Evolutionary conservation across 2,888 invertebrate species (phyloP), one percentile per base, ranked within the genome.

Genomic region (Drosophila prolongata): DNA sequence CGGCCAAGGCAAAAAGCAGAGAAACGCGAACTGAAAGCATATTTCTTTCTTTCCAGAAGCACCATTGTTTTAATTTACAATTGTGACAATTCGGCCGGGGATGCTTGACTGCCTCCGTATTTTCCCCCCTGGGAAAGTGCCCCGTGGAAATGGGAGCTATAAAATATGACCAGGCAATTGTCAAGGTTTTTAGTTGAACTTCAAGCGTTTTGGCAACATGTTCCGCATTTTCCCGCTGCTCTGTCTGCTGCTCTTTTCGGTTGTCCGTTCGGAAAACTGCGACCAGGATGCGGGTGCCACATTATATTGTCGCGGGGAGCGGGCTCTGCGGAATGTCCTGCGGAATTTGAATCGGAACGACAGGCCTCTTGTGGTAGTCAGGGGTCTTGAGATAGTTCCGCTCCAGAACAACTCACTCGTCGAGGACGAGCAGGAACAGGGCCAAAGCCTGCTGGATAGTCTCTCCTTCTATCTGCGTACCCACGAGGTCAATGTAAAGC

Each of bases 401-500:
- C 44, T 77, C 60, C 43, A 42, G 24, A 70, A 70, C 44, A 85
- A 81, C 94, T 50, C 66, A 0, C 13, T 37, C 4, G 8, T 0
- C 6, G 62, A 55, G 4, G 76, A 54, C 6, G 76, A 78, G 3
- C 50, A 46, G 6, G 47, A 57, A 1, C 52, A 40, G 4, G 77
- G 35, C 1, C 49, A 35, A 11, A 13, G 75, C 13, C 72, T 91
- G n/a, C 76, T 95, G 59, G 94, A 93, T 8, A 85, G 80, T 16
- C 92, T 96, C 82, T 94, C 95, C 14, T 94, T 94, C 80, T 96
- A 96, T 80, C 91, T 96, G 3, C 94, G 95, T 86, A 95, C 94
- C 2, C 95, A 96, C 76, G 96, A 96, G 89, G 90, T 96, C 14
- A 94, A 95, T 85, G 95, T 96, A 66, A 95, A 94, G 83, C 91